Base-by-base conservation (phyloP, 2,797 vertebrate genomes). In the Notolepis coatsorum region DNA sequence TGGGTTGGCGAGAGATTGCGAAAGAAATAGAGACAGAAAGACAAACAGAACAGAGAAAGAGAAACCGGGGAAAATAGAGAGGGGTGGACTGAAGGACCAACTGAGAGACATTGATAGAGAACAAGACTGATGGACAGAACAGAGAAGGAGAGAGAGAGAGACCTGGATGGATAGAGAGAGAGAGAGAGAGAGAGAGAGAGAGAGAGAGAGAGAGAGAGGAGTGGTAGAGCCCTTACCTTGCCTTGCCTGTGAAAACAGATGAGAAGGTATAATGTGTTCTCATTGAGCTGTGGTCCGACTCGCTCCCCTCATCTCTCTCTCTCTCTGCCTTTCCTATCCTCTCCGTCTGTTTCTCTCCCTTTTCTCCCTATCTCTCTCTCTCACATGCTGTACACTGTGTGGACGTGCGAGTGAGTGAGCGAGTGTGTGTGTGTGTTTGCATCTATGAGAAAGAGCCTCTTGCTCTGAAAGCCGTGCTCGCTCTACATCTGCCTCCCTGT, bases 181-280 rank as follows among this genome's bases (percentile, higher is more conserved):
- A 41, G 39, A 24, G 20, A 43, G 7, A 12, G 38, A 9, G 38
- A 24, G 37, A 18, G 37, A 3, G 53, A 24, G 9, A 24, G n/a
- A 37, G 13, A 12, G n/a, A 27, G 15, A 55, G 42, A 24, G 13
- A 39, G n/a, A 39, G 24, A 12, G 23, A n/a, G n/a, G 10, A 33
- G 55, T 8, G 31, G 46, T 41, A 18, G 21, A 18, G 5, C 3
- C 63, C 9, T 60, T 87, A 68, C 68, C 92, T 94, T 94, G 95
- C 93, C 93, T 94, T 92, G 78, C 90, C 86, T 87, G 73, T 83
- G 89, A 90, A 91, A 88, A 93, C 79, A 84, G 89, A 84, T 89
- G 86, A 84, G 82, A 89, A 87, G 70, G 89, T 89, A n/a, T n/a
- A 37, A 37, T n/a, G 91, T 89, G 92, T 86, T 80, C 82, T 75